phyloP scores from a whole-genome alignment of 2,888 invertebrate genomes.

The Chorisops tibialis region DNA sequence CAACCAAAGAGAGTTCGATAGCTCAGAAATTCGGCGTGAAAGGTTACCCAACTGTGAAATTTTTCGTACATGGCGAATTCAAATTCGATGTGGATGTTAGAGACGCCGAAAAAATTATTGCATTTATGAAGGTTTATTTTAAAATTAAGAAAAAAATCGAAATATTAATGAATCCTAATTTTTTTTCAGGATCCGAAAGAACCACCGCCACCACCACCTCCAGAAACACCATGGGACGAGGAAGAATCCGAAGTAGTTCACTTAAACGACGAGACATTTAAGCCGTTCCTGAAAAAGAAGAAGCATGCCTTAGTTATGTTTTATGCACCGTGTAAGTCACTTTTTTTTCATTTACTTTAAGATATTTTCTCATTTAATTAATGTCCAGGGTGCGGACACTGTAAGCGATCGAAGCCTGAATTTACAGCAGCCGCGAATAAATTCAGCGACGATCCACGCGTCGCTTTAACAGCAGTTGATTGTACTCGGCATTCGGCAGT shows the following conservation, averaged over 20 bases:
- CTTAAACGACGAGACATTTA: conserved; percentile 69
- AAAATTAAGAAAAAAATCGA: not conserved
- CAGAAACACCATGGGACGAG: conserved; percentile 77
- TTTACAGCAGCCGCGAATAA: conserved; percentile 68
- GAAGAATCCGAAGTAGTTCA: conserved; percentile 73
- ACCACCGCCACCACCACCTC: conserved; percentile 79
- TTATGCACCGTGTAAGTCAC: conserved; percentile 81
- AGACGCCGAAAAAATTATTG: conserved; percentile 72
- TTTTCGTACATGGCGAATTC: conserved; percentile 71
- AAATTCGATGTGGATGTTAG: conserved; percentile 76
- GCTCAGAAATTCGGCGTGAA: conserved; percentile 68
- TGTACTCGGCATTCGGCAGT: conserved; percentile 64
- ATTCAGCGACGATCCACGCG: conserved; percentile 72
- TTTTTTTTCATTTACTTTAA: not conserved
- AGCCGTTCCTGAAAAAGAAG: conserved; percentile 72
- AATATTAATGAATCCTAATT: conserved; percentile 8
- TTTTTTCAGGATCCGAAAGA: conserved; percentile 64
- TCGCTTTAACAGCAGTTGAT: conserved; percentile 79
- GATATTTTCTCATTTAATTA: not conserved
- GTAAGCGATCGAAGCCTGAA: conserved; percentile 83
- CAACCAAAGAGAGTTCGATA: conserved; percentile 69
- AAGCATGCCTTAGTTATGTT: conserved; percentile 88
- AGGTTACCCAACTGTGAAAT: conserved; percentile 78
- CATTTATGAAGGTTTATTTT: conserved; percentile 66
- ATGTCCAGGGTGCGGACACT: conserved; percentile 82